Evolutionary conservation across 2,113 vertebrate species (phyloP).

Genomic region (Tor tambroides): DNA sequence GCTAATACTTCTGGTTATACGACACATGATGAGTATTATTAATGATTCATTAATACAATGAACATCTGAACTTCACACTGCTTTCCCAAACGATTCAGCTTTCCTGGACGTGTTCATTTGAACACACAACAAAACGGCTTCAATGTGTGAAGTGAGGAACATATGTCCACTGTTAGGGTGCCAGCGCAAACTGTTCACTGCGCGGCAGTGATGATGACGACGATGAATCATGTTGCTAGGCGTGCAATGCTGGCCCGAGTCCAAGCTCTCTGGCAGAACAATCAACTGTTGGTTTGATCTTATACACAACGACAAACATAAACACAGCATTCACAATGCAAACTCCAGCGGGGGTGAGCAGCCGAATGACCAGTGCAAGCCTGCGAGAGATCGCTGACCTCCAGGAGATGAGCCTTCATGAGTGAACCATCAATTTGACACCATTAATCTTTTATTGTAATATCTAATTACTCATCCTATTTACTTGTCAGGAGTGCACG

Average conservation of each 20-base stretch:
- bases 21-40: neutral
- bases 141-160: slow-evolving; percentile 68
- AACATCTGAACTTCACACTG: slow-evolving; percentile 4
- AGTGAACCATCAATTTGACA: slow-evolving; percentile 65
- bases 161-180: slow-evolving; percentile 72
- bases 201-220: slow-evolving; percentile 22
- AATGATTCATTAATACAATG: neutral
- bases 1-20: neutral
- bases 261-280: slow-evolving; percentile 74
- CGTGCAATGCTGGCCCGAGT: slow-evolving; percentile 70
- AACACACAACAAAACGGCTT: slow-evolving; percentile 42
- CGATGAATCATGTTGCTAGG: slow-evolving; percentile 77
- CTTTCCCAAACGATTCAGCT: slow-evolving; percentile 21
- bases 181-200: slow-evolving; percentile 60
- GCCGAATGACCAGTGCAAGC: slow-evolving; percentile 22
- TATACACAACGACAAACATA: slow-evolving; percentile 52
- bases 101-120: slow-evolving; percentile 23
- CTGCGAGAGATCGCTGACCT: slow-evolving; percentile 4
- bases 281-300: slow-evolving; percentile 69
- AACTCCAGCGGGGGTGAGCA: slow-evolving; percentile 11
- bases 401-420: neutral
- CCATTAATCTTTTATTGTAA: slow-evolving; percentile 72
- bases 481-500: slow-evolving; percentile 58
- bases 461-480: slow-evolving; percentile 67
- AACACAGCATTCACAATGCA: slow-evolving; percentile 69